Conservation (phyloP, 2,797 vertebrate species). For the Coendou prehensilis region DNA sequence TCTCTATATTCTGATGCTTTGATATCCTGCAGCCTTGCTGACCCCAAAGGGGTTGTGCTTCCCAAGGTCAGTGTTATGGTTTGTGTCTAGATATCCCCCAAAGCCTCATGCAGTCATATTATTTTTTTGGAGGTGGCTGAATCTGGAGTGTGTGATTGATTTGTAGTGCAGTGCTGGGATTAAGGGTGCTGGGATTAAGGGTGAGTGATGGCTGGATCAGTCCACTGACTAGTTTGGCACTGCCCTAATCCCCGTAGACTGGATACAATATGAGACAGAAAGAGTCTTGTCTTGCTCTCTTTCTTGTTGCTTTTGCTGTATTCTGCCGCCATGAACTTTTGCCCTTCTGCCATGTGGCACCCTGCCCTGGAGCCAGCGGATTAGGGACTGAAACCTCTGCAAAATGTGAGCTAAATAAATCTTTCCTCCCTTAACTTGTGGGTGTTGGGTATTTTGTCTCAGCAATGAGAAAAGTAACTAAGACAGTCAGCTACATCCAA, state of each 20-base stretch:
- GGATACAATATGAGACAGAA: background rate
- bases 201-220: background rate
- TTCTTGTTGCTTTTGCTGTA: background rate
- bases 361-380: background rate
- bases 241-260: background rate
- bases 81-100: too few relatives aligned
- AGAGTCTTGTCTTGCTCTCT: background rate
- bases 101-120: background rate
- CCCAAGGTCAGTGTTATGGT: too few relatives aligned
- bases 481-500: background rate
- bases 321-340: background rate
- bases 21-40: background rate
- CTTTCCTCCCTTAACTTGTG: background rate
- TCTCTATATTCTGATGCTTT: slow-evolving; percentile 42
- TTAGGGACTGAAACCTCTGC: background rate
- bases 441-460: background rate
- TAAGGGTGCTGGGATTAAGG: background rate
- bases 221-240: background rate
- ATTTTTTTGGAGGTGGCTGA: background rate
- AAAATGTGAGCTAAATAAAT: background rate
- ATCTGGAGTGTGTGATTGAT: background rate
- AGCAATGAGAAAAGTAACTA: background rate
- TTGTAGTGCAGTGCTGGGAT: background rate
- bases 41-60: background rate
- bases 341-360: background rate